Evolutionary conservation across 2,797 vertebrate genomes (phyloP).

Genomic region (Chiloscyllium punctatum): DNA sequence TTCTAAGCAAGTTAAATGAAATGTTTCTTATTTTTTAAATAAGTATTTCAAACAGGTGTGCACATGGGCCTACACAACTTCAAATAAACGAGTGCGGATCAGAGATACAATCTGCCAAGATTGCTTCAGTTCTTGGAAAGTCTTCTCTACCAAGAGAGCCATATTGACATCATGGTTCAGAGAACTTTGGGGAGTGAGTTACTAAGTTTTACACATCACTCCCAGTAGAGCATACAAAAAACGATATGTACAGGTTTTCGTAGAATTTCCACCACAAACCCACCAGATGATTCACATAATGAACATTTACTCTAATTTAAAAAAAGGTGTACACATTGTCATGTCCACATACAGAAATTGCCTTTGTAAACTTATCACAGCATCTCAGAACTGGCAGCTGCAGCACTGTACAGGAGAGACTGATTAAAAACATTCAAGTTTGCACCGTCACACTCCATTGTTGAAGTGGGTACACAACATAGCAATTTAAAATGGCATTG

Average conservation of each 20-base stretch:
- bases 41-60: background rate
- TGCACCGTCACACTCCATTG: background rate
- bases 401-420: background rate
- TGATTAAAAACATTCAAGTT: background rate
- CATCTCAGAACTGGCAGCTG: background rate
- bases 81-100: background rate
- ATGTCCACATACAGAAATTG: background rate
- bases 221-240: background rate
- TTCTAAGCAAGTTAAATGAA: background rate
- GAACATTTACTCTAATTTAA: background rate
- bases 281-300: background rate
- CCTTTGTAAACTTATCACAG: too few species aligned
- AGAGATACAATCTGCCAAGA: background rate
- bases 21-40: background rate
- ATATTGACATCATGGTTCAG: background rate
- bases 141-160: background rate
- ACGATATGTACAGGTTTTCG: background rate
- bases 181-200: background rate
- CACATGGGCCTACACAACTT: background rate
- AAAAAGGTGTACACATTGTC: background rate
- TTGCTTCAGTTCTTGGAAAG: background rate
- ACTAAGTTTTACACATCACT: background rate
- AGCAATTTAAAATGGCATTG: background rate
- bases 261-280: background rate
- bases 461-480: background rate